A percentile compares a stretch with the other conserved stretches of the same genome.
phyloP scores from a whole-genome alignment of 2,113 vertebrate species.

The Gymnobelideus leadbeateri region DNA sequence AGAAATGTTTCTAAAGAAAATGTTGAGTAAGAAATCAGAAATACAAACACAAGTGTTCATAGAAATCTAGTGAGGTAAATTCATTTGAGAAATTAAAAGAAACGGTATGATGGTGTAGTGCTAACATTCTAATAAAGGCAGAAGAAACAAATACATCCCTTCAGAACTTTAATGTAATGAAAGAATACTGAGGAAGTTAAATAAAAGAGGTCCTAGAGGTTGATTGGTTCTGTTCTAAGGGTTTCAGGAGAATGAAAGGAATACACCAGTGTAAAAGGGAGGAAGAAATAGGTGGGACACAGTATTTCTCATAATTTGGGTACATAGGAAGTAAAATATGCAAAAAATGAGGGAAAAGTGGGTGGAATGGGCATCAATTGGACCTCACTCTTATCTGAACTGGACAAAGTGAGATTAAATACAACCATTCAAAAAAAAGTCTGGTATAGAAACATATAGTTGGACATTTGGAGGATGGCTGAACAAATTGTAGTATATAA shows the following conservation, averaged over 20 bases:
- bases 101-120: neutral
- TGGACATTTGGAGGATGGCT: neutral
- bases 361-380: neutral
- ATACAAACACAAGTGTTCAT: neutral
- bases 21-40: neutral
- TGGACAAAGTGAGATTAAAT: neutral
- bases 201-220: neutral
- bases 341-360: neutral
- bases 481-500: neutral
- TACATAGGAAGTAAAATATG: neutral
- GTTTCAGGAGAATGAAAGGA: neutral
- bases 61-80: neutral
- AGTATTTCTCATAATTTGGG: neutral
- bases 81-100: neutral
- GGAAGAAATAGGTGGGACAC: neutral
- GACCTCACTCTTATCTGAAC: neutral
- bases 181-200: neutral
- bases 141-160: neutral
- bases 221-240: neutral
- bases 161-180: neutral
- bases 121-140: neutral
- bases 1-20: neutral
- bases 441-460: neutral
- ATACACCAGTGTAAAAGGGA: neutral
- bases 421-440: neutral